Percentiles rank a stretch among this genome's conserved stretches.
These are phyloP conservation scores for Calliopum simillimum DNA, from an alignment of 2,888 invertebrate species.

Conservation along the genomic window DNA sequence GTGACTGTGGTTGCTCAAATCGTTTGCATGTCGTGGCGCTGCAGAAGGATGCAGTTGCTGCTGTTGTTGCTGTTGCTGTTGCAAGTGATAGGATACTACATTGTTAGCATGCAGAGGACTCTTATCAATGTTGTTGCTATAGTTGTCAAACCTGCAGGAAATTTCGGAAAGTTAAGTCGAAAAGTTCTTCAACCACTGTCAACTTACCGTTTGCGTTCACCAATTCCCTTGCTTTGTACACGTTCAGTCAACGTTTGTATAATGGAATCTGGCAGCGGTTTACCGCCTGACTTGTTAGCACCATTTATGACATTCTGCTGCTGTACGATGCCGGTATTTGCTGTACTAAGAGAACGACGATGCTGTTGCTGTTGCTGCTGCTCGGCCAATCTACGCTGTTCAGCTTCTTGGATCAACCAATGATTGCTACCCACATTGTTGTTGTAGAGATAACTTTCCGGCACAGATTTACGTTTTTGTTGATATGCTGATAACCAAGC, in stretches of 20 bases:
- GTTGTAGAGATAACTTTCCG: conserved; percentile 60
- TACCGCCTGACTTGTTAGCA: conserved; percentile 60
- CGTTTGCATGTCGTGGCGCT: not conserved
- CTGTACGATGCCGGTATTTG: conserved; percentile 41
- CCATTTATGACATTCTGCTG: conserved; percentile 35
- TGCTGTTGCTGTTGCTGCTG: conserved; percentile 60
- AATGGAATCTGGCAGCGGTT: conserved; percentile 78
- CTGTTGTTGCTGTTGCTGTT: conserved; percentile 45
- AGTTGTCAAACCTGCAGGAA: conserved; percentile 46
- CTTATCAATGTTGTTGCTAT: conserved; percentile 47
- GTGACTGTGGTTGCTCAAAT: conserved; percentile 9
- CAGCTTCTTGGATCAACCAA: conserved; percentile 95
- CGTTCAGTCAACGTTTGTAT: conserved; percentile 78
- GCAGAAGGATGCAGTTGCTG: conserved; percentile 29
- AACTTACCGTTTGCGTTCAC: conserved; percentile 68
- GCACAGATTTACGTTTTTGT: conserved; percentile 73
- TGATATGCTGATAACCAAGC: conserved; percentile 75
- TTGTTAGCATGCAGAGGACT: conserved; percentile 44
- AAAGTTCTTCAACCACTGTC: too few relatives aligned
- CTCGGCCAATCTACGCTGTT: conserved; percentile 82
- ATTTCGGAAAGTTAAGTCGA: not conserved
- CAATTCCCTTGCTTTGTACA: conserved; percentile 73
- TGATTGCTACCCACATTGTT: conserved; percentile 73
- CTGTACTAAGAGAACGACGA: conserved; percentile 40
- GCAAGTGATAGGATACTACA: conserved; percentile 43